A percentile compares a stretch with the other conserved stretches of the same genome.
Conservation (phyloP, 2,888 invertebrate genomes). For the Entomobrya multifasciata region DNA sequence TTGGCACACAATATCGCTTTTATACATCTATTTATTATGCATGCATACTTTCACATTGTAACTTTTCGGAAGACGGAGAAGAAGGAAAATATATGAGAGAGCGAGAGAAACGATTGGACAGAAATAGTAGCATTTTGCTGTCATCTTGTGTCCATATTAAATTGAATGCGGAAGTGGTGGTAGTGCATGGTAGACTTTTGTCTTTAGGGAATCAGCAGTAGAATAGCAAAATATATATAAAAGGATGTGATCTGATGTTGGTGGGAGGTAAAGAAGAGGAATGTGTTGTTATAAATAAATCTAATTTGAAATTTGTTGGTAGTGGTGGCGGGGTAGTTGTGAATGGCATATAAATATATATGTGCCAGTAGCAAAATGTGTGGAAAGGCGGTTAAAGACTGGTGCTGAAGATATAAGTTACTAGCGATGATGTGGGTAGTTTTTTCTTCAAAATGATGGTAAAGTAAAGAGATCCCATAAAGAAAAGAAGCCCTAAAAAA, state of each 20-base stretch:
- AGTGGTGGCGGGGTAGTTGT: background rate
- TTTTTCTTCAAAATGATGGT: too few relatives aligned
- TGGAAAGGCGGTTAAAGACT: too few relatives aligned
- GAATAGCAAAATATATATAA: background rate
- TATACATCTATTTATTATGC: conserved; percentile 65
- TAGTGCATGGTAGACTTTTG: background rate
- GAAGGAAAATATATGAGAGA: too few relatives aligned
- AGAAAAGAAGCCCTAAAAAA: background rate
- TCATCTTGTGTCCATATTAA: conserved; percentile 48
- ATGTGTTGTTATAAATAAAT: conserved; percentile 56
- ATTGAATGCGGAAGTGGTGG: conserved; percentile 8
- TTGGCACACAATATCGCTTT: conserved; percentile 52
- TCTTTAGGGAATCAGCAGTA: conserved; percentile 2
- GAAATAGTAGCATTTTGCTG: conserved; percentile 20
- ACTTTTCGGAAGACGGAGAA: background rate
- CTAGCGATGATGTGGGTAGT: too few relatives aligned
- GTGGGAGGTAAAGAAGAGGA: conserved; percentile 37
- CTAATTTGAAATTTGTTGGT: conserved; percentile 55
- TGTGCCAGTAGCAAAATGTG: too few relatives aligned
- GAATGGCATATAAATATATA: too few relatives aligned
- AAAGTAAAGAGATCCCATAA: conserved; percentile 2
- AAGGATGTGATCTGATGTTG: conserved; percentile 11
- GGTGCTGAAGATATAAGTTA: too few relatives aligned
- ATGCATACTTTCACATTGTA: conserved; percentile 44
- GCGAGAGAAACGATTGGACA: too few relatives aligned